These are phyloP conservation scores for Platanista minor DNA, from an alignment of 2,113 vertebrate genomes.

Conservation along the genomic window DNA sequence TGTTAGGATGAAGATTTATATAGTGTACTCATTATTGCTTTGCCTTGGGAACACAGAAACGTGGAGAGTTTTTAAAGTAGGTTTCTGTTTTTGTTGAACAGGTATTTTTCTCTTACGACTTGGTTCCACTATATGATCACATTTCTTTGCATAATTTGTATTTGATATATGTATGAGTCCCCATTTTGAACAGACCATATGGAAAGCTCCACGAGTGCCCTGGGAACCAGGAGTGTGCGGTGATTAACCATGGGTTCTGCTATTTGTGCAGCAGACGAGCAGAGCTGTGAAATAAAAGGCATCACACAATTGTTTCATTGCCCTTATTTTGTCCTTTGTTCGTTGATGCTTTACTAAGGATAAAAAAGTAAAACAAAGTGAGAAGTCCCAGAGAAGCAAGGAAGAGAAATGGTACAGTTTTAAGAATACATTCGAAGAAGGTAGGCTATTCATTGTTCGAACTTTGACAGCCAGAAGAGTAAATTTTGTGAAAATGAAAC, in stretches of 20 bases:
- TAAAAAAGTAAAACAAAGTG: slow-evolving; percentile 46
- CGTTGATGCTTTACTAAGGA: slow-evolving; percentile 58
- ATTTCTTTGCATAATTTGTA: slow-evolving; percentile 79
- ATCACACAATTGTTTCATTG: slow-evolving; percentile 71
- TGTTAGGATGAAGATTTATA: slow-evolving; percentile 74
- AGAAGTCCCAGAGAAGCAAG: slow-evolving; percentile 57
- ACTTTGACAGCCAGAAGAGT: background rate
- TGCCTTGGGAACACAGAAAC: slow-evolving; percentile 66
- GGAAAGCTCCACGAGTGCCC: slow-evolving; percentile 79
- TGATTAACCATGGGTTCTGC: slow-evolving; percentile 79
- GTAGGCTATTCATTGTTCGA: background rate
- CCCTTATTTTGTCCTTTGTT: slow-evolving; percentile 81
- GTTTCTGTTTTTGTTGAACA: slow-evolving; percentile 78
- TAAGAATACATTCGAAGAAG: background rate
- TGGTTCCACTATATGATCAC: slow-evolving; percentile 75
- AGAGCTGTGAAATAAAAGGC: slow-evolving; percentile 77
- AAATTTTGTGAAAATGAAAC: slow-evolving; percentile 47
- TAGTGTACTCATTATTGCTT: slow-evolving; percentile 65
- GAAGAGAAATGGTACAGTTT: slow-evolving; percentile 49
- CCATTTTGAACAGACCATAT: slow-evolving; percentile 79
- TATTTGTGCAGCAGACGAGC: slow-evolving; percentile 79
- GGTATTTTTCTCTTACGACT: slow-evolving; percentile 75
- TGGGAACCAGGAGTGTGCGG: slow-evolving; percentile 74
- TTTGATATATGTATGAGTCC: slow-evolving; percentile 77
- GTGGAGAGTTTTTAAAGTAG: slow-evolving; percentile 72